A percentile compares a stretch with the other conserved stretches of the same genome.
These are phyloP conservation scores for Eupithecia vulgata DNA, from an alignment of 2,888 invertebrate species.

Conservation along the genomic window DNA sequence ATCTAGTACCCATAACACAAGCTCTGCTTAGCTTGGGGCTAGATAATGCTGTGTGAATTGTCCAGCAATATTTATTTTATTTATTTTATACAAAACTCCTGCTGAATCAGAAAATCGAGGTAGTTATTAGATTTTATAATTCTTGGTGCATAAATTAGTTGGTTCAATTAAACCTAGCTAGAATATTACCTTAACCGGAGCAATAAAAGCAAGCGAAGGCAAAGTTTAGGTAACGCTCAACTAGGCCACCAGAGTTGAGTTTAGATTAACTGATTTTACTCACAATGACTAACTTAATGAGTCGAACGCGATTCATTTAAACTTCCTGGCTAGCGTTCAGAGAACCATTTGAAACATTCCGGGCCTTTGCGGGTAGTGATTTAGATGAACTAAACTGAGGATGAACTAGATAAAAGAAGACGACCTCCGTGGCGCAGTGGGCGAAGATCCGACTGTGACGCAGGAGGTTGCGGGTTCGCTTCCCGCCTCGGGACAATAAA, in stretches of 20 bases:
- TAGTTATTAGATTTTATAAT: neutral
- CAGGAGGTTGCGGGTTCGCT: neutral
- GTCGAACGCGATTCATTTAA: slow-evolving; percentile 41
- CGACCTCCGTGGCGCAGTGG: neutral
- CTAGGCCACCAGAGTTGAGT: slow-evolving; percentile 32
- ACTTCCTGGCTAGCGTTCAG: slow-evolving; percentile 35
- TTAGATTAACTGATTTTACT: slow-evolving; percentile 33
- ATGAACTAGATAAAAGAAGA: neutral
- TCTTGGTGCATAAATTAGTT: neutral
- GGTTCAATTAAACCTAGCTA: neutral
- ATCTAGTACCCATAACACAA: too few species aligned
- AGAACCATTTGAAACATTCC: slow-evolving; percentile 6
- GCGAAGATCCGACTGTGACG: neutral
- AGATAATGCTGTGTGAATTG: too few species aligned
- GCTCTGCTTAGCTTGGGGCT: too few species aligned
- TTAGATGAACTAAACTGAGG: neutral
- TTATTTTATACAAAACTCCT: too few species aligned
- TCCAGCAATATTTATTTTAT: too few species aligned
- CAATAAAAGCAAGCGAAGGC: slow-evolving; percentile 19
- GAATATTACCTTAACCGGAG: neutral
- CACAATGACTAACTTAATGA: slow-evolving; percentile 40
- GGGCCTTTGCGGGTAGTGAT: slow-evolving; percentile 2
- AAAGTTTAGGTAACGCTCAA: slow-evolving; percentile 36
- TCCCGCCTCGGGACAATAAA: neutral
- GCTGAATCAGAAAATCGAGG: neutral